Evolutionary conservation across 2,113 vertebrate species (phyloP).

Genomic region (Hassar affinis): DNA sequence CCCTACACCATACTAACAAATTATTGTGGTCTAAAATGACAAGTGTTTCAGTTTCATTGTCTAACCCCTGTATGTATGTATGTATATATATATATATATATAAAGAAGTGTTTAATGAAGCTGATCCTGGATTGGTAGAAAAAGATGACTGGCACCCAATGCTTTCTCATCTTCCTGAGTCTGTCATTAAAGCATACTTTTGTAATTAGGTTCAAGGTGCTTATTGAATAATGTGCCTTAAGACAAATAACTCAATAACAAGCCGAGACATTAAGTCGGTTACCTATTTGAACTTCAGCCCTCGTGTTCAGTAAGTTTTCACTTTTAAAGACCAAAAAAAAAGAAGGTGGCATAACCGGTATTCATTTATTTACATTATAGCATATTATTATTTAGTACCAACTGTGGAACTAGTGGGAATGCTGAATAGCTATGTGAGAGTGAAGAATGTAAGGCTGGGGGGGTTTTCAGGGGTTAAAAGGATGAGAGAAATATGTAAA

Average conservation of each 20-base stretch:
- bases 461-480: neutral
- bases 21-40: no score
- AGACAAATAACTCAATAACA: constrained; percentile 8
- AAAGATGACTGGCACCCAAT: neutral
- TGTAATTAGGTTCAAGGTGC: neutral
- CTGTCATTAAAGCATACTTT: neutral
- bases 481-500: neutral
- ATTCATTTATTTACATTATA: neutral
- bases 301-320: neutral
- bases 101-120: neutral
- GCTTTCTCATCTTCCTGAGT: neutral
- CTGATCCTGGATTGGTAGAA: neutral
- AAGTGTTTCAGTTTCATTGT: no score
- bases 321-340: neutral
- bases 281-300: neutral
- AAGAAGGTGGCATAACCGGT: neutral
- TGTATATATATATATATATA: no score
- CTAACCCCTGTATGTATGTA: no score
- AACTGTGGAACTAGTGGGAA: no score
- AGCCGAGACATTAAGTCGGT: neutral
- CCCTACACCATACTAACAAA: no score
- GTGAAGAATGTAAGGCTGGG: neutral
- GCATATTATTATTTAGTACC: neutral
- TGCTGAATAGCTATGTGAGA: neutral
- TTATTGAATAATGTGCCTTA: constrained; percentile 7